Evolutionary conservation across 2,888 invertebrate species (phyloP), one percentile per base, ranked within the genome.

Genomic region (Gnatocerus cornutus): DNA sequence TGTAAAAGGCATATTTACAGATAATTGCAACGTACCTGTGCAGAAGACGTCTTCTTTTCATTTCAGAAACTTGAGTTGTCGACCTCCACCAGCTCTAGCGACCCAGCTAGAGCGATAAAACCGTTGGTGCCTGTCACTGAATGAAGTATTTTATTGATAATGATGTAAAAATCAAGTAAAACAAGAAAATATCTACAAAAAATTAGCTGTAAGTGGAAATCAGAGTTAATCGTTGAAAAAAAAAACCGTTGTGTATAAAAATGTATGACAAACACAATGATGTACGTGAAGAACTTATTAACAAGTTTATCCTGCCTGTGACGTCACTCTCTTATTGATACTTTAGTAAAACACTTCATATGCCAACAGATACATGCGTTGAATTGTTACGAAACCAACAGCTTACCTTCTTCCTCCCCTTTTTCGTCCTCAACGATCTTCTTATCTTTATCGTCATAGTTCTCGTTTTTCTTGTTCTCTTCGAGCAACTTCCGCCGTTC

Each of bases 401-500:
- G 7, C 75, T 90, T 87, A 80, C 90, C 87, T 77, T 92, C 89
- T 73, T 91, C 90, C 74, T 93, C 90, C 73, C 88, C 86, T 73
- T 88, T 87, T 45, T 88, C 88, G 73, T 88, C 88, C 7, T 85
- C 86, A 8, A 87, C 87, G 80, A 91, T 90, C 73, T 87, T 87
- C 50, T 87, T 87, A 73, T 86, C 86, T 68, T 87, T 87, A 16
- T 91, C 92, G 76, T 89, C 88, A 81, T 90, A 91, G 69, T 88
- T 84, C 65, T 91, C 90, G 80, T 90, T 91, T 81, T 90, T 91
- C 82, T 91, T 91, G 78, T 90, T 92, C 78, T 93, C 93, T 78
- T 92, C 92, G 74, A 92, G 90, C 30, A 93, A 86, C 77, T 94
- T 92, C 59, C 94, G 90, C 77, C 93, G 91, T 80, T 94, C 94